phyloP scores from a whole-genome alignment of 2,797 vertebrate genomes.

The Pipistrellus kuhlii region DNA sequence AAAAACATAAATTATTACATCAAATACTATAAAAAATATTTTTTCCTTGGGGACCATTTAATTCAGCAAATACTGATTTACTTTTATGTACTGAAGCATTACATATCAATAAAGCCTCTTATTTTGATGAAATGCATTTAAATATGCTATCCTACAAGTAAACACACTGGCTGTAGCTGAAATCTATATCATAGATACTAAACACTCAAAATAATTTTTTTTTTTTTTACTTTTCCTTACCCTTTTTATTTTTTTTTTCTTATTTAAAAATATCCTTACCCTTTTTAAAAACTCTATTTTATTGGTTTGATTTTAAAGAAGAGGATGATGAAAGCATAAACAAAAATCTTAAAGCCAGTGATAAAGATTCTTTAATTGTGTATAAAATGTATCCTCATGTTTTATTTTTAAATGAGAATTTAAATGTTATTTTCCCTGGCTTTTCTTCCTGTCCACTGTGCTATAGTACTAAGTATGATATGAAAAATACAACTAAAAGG shows the following conservation, averaged over 20 bases:
- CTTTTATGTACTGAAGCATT: background rate
- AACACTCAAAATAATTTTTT: slow-evolving; percentile 27
- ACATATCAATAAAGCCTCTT: slow-evolving; percentile 10
- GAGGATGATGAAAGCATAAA: slow-evolving; percentile 16
- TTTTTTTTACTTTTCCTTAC: background rate
- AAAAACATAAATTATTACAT: slow-evolving; percentile 42
- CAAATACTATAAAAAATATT: slow-evolving; percentile 27
- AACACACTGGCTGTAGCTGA: background rate
- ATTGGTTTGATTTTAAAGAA: slow-evolving; percentile 54
- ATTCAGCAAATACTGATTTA: slow-evolving; percentile 42
- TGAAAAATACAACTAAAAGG: slow-evolving; percentile 35
- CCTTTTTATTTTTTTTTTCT: background rate
- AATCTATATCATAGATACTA: background rate
- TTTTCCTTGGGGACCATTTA: background rate
- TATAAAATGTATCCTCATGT: background rate
- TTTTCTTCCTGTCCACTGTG: background rate
- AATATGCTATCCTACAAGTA: background rate
- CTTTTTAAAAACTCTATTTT: slow-evolving; percentile 30
- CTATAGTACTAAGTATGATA: background rate
- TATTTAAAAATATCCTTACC: background rate
- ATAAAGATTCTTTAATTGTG: slow-evolving; percentile 17
- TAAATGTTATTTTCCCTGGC: slow-evolving; percentile 1
- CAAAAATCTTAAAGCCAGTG: slow-evolving; percentile 32
- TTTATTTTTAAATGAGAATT: slow-evolving; percentile 55
- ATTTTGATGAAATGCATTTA: slow-evolving; percentile 8